Evolutionary conservation across 2,113 vertebrate genomes (phyloP).

Genomic region (Herpailurus yagouaroundi): DNA sequence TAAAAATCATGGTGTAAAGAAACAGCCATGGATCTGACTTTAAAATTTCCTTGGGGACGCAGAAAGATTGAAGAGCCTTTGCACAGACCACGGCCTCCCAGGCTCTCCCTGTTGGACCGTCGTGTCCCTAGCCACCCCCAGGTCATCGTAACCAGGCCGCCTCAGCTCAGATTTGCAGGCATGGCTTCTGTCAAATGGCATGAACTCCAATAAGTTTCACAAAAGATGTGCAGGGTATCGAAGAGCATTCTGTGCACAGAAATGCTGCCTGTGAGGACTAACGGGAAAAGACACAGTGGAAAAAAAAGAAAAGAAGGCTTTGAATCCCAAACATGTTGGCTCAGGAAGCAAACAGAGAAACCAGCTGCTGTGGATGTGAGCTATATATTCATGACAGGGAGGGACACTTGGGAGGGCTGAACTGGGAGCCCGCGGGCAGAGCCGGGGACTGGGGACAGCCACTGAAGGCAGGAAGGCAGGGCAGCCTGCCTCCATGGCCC

Average conservation of each 20-base stretch:
- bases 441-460: background rate
- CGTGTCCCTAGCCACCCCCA: rapidly evolving
- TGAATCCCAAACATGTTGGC: background rate
- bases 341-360: background rate
- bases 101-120: rapidly evolving
- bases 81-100: rapidly evolving
- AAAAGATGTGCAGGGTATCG: background rate
- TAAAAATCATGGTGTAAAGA: background rate
- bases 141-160: rapidly evolving
- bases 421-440: rapidly evolving
- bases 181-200: background rate
- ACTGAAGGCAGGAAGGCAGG: rapidly evolving
- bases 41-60: background rate
- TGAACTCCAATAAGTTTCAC: background rate
- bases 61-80: background rate
- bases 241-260: background rate
- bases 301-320: background rate
- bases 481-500: background rate
- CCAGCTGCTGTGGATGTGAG: rapidly evolving
- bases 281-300: background rate
- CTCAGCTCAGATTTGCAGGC: rapidly evolving
- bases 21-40: background rate
- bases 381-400: rapidly evolving
- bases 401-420: rapidly evolving
- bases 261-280: background rate